Base-by-base conservation (phyloP, 2,113 vertebrate species). In the Oreochromis spilurus region DNA sequence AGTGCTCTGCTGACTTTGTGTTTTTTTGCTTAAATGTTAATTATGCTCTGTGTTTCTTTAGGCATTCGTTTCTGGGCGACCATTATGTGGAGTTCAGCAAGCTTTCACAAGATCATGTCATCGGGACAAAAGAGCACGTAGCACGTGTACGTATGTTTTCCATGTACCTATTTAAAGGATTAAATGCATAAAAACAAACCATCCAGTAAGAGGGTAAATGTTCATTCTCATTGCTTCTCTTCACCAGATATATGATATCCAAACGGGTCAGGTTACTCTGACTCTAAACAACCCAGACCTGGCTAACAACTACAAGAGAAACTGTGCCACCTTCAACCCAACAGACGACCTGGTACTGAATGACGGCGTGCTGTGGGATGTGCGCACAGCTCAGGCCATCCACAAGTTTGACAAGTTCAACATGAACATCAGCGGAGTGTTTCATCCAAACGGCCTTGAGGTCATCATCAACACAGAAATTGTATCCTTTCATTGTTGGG, bases 401-500 rank as follows among this genome's bases (percentile, higher is more conserved):
- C 99, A 99, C 95, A 99, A 99, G 95, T 99, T 99, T 91, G 99
- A 99, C 96, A 99, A 99, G 93, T 99, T 99, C 97, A 99, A 99
- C 96, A 99, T 99, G 99, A 99, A 99, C 94, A 99, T 99, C 97
- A 99, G 99, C 84, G 99, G 99, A 0, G 99, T 99, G 84, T 99
- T 99, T 92, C 99, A 99, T 93, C 99, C 99, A 52, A 99, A 99
- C 43, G 96, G 98, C 78, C 95, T 98, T 55, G 99, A 99, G 92
- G 97, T 99, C 94, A 99, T 99, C 95, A 95, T 99, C 65, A 99
- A 99, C 94, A 99, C 99, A 5, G 99, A 99, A 93, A 99, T 99
- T 82, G 99, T 99, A 99, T 99, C 98, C 97, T 97, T 52, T 88
- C n/a, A 48, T 31, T 16, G 7, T n/a, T 55, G 14, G 7, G 62